Base-by-base conservation (phyloP, 2,797 vertebrate species). In the Leptoclinus maculatus region DNA sequence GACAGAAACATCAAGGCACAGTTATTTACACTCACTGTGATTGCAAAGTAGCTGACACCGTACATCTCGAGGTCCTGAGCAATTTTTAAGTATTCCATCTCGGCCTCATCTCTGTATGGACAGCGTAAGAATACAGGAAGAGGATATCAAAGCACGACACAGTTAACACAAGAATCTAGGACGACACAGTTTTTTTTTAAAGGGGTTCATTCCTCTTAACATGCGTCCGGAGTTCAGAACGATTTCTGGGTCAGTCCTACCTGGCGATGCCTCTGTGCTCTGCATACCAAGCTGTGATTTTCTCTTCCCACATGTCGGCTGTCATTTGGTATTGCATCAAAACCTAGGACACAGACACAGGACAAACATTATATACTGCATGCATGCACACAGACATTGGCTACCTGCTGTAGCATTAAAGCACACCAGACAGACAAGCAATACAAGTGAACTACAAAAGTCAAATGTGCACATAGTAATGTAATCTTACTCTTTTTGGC, bases 301-400 rank as follows among this genome's bases (percentile, higher is more conserved):
- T 98, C 83, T 98, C 97, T 85, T 99, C 97, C 97, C 97, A 99
- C 97, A 98, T 99, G 89, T 97, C 97, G 60, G 96, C 94, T 67
- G 97, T 99, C 96, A 99, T 96, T 91, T 99, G 97, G 85, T 98
- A 99, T 78, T 97, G 97, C 95, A 93, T 93, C 82, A 94, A 87
- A 78, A 93, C 93, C 93, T 94, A 65, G 1, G 1, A 43, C 12
- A 66, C 10, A 85, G 10, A 72, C 21, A 79, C 39, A 71, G 12
- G 2, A 56, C 16, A 39, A 38, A 60, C 23, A 27, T 53, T 2
- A 66, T 13, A 53, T 13, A n/a, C 27, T 32, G 12, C 47, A 36
- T 14, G 4, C 23, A 32, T 1, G 59, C 3, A 65, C 29, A 56
- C 38, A 43, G 1, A 66, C 23, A 62, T 1, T 25, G 3, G 10